phyloP scores from a whole-genome alignment of 2,888 invertebrate species.

The Loripinus fragilis region DNA sequence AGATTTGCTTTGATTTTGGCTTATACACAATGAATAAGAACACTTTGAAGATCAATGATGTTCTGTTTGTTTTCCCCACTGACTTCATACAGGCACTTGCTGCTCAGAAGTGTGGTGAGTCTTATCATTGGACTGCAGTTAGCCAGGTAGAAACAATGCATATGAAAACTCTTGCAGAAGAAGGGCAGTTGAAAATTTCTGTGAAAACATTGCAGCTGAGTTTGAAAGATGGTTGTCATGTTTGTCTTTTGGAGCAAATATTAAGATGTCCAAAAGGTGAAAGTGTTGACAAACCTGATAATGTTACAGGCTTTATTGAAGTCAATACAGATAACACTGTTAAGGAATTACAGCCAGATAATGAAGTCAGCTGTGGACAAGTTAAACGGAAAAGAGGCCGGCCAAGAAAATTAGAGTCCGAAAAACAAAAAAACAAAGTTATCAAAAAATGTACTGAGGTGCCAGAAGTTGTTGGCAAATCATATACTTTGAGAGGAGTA shows the following conservation, averaged over 20 bases:
- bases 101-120: not conserved
- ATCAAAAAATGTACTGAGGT: not conserved
- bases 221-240: slow-evolving; percentile 12
- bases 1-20: slow-evolving; percentile 19
- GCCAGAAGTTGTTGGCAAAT: not conserved
- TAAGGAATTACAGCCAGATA: not conserved
- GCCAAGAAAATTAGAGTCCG: slow-evolving; percentile 24
- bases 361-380: not conserved
- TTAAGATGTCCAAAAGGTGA: not conserved
- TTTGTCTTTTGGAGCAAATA: slow-evolving; percentile 19
- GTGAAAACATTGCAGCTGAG: not conserved
- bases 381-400: slow-evolving; percentile 25
- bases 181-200: not conserved
- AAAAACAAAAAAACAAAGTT: slow-evolving; percentile 15
- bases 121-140: not conserved
- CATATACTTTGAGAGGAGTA: slow-evolving; percentile 65
- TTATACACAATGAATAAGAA: not conserved
- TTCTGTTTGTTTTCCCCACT: not conserved
- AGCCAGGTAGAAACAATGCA: not conserved
- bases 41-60: not conserved
- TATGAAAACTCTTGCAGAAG: not conserved
- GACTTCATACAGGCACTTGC: not conserved
- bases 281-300: not conserved
- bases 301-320: not conserved
- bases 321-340: not conserved